phyloP scores from a whole-genome alignment of 64 coral and sea anemone species.

The Stichodactyla mertensii region DNA sequence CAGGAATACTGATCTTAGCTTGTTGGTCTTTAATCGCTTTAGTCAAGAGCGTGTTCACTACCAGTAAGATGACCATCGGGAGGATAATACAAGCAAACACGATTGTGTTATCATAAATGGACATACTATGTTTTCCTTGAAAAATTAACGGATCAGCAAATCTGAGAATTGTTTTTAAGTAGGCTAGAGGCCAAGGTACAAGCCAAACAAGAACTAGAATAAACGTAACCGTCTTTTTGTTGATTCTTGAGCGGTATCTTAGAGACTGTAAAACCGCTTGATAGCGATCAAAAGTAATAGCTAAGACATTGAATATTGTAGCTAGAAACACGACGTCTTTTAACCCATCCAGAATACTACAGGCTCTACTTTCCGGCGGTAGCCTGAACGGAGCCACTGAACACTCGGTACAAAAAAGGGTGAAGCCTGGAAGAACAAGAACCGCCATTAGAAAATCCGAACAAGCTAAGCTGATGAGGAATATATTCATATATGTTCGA shows the following conservation, averaged over 20 bases:
- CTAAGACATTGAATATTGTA: slow-evolving; percentile 30
- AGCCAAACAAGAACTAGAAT: slow-evolving; percentile 35
- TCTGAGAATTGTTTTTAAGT: not conserved
- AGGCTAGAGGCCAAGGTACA: not conserved
- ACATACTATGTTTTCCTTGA: slow-evolving; percentile 23
- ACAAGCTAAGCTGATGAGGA: slow-evolving; percentile 37
- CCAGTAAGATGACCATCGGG: slow-evolving; percentile 32
- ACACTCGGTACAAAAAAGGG: slow-evolving; percentile 13
- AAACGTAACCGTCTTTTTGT: not conserved
- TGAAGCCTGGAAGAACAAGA: slow-evolving; percentile 34
- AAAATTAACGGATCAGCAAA: not conserved
- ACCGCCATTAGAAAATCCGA: slow-evolving; percentile 41
- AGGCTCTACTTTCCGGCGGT: not conserved
- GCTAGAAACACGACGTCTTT: slow-evolving; percentile 32
- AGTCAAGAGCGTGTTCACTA: slow-evolving; percentile 49
- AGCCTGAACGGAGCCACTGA: not conserved
- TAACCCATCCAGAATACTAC: slow-evolving; percentile 17
- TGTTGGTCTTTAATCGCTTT: slow-evolving; percentile 41
- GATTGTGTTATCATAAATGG: slow-evolving; percentile 25
- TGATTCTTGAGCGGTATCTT: slow-evolving; percentile 29
- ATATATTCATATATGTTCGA: slow-evolving; percentile 50
- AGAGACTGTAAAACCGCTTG: slow-evolving; percentile 51
- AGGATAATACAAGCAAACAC: slow-evolving; percentile 53
- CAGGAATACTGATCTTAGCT: slow-evolving; percentile 17
- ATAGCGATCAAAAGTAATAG: slow-evolving; percentile 45